Percentiles rank a stretch among this genome's conserved stretches.
These are phyloP conservation scores for Epinephelus awoara DNA, from an alignment of 2,797 vertebrate species.

Conservation along the genomic window DNA sequence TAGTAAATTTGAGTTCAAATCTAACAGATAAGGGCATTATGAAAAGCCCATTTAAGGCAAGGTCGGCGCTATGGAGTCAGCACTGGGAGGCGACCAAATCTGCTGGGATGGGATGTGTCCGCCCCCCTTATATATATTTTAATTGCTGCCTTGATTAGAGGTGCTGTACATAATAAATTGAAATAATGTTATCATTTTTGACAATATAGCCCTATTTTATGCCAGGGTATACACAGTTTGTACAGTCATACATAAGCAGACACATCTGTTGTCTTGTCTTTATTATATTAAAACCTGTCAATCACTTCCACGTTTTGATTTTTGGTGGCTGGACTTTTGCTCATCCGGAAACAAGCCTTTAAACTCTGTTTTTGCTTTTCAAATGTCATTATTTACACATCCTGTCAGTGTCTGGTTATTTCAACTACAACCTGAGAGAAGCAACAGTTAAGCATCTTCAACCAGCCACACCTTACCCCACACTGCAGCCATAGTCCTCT, in stretches of 20 bases:
- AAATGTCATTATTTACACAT: neutral
- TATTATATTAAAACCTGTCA: constrained; percentile 2
- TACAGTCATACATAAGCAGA: neutral
- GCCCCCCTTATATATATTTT: too few species aligned
- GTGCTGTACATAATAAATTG: neutral
- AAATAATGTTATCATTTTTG: neutral
- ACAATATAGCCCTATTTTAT: neutral
- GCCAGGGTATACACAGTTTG: neutral
- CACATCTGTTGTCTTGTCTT: neutral
- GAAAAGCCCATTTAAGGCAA: too few species aligned
- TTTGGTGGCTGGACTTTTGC: neutral
- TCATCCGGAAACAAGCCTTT: neutral
- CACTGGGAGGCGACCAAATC: too few species aligned
- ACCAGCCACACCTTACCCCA: neutral
- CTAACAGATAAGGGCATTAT: neutral
- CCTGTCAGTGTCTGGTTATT: neutral
- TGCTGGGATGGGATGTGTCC: too few species aligned
- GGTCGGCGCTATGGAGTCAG: too few species aligned
- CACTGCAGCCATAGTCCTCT: neutral
- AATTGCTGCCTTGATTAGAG: neutral
- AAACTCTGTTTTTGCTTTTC: neutral
- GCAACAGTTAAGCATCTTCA: neutral
- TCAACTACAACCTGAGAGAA: neutral
- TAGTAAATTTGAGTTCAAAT: neutral
- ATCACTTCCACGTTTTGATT: neutral